Evolutionary conservation across 2,888 invertebrate genomes (phyloP).

Genomic region (Dasypolia templi): DNA sequence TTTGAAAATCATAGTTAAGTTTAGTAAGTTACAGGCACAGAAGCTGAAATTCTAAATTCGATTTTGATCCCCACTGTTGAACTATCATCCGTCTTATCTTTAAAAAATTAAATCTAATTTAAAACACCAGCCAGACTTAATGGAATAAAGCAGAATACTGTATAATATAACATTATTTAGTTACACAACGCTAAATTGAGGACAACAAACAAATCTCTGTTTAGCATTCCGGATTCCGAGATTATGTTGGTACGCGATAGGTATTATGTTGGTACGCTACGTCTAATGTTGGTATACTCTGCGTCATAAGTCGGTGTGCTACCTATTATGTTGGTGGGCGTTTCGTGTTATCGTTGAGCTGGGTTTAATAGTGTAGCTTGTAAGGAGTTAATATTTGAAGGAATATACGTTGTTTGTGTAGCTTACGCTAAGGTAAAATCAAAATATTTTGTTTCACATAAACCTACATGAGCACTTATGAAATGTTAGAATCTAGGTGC

Average conservation of each 20-base stretch:
- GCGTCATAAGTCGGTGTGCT: slow-evolving; percentile 35
- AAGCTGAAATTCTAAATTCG: background rate
- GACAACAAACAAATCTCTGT: slow-evolving; percentile 63
- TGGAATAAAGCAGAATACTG: slow-evolving; percentile 32
- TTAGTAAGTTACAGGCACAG: background rate
- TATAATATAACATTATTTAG: slow-evolving; percentile 47
- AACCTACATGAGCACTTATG: too few species aligned
- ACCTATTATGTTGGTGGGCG: slow-evolving; percentile 32
- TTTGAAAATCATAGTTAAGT: background rate
- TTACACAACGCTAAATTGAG: slow-evolving; percentile 41
- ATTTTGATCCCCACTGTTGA: background rate
- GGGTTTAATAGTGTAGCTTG: slow-evolving; percentile 56
- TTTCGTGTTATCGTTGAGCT: slow-evolving; percentile 50
- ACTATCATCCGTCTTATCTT: background rate
- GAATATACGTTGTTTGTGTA: slow-evolving; percentile 38
- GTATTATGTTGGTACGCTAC: slow-evolving; percentile 38
- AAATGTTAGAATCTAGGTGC: too few species aligned
- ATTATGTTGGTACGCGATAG: slow-evolving; percentile 54
- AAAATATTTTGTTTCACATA: too few species aligned
- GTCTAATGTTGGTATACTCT: slow-evolving; percentile 44
- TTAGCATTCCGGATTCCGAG: slow-evolving; percentile 61
- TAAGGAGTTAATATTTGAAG: slow-evolving; percentile 54
- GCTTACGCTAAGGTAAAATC: background rate
- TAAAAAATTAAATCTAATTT: slow-evolving; percentile 35
- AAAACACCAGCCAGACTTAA: slow-evolving; percentile 32